Evolutionary conservation across 2,113 vertebrate species (phyloP).

Genomic region (Tenrec ecaudatus): DNA sequence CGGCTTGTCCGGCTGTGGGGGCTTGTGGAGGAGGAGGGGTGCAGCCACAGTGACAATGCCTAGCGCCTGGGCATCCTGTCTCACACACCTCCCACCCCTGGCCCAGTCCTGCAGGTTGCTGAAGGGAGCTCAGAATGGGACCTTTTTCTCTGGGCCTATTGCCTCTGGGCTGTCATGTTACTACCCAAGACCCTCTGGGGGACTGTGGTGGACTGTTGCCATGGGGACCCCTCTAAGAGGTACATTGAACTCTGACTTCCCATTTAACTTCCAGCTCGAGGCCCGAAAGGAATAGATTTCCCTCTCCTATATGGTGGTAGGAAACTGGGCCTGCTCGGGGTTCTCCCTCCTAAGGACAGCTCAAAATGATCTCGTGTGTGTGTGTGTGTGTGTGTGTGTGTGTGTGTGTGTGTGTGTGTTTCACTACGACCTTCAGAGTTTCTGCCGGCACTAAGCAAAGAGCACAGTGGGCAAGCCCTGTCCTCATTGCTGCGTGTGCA

Average conservation of each 20-base stretch:
- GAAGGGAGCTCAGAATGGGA: not conserved
- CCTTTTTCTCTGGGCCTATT: not conserved
- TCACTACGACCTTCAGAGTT: too few relatives aligned
- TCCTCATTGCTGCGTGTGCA: too few relatives aligned
- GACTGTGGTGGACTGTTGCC: conserved; percentile 1
- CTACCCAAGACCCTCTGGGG: not conserved
- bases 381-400: not conserved
- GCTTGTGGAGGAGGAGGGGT: too few relatives aligned
- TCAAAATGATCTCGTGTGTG: not conserved
- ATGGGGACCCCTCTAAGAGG: conserved; percentile 24
- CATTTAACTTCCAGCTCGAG: conserved; percentile 11
- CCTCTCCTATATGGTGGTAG: not conserved
- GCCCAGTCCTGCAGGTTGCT: not conserved
- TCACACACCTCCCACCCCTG: not conserved
- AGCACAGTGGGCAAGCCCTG: too few relatives aligned
- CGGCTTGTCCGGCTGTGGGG: too few relatives aligned
- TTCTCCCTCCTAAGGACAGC: not conserved
- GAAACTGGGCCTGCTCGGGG: not conserved
- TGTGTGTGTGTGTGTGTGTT: not conserved
- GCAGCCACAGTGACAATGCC: too few relatives aligned
- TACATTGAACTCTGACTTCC: not conserved
- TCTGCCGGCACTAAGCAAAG: too few relatives aligned
- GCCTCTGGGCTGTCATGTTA: too few relatives aligned
- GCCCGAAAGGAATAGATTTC: not conserved
- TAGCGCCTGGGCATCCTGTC: too few relatives aligned